Conservation (phyloP, 2,113 vertebrate species). For the Carollia perspicillata region DNA sequence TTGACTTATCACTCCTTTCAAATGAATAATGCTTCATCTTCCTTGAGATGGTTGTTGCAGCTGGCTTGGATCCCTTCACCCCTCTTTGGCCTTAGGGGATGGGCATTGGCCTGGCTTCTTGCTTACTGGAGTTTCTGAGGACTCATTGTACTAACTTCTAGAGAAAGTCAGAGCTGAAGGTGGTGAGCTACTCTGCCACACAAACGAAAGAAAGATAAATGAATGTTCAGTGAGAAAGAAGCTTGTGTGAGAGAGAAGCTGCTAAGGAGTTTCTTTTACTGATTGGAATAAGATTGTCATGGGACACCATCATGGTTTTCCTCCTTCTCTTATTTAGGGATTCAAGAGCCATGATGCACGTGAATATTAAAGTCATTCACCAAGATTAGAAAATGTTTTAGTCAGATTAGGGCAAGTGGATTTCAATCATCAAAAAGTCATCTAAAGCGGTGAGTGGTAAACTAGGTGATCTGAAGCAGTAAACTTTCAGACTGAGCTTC, state of each 20-base stretch:
- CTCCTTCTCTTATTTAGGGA: background rate
- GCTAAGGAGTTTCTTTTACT: background rate
- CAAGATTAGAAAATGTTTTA: background rate
- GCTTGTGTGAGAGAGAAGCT: background rate
- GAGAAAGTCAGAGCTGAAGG: background rate
- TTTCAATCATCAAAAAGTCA: constrained; percentile 2
- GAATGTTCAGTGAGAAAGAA: background rate
- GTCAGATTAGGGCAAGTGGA: background rate
- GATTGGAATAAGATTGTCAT: background rate
- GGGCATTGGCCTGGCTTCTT: background rate
- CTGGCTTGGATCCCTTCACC: background rate
- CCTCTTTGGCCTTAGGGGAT: background rate
- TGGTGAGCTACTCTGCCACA: background rate
- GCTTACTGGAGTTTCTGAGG: background rate
- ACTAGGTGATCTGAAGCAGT: background rate
- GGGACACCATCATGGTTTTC: background rate
- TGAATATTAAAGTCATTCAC: background rate
- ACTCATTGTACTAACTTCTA: background rate
- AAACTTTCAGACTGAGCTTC: background rate
- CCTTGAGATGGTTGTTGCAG: background rate
- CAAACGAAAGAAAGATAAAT: background rate
- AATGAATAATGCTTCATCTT: background rate
- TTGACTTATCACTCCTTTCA: background rate
- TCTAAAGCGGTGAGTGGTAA: background rate
- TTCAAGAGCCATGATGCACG: background rate